Percentiles rank a stretch among this genome's conserved stretches.
Conservation (phyloP, 2,888 invertebrate genomes). For the Tenthredo distinguenda region DNA sequence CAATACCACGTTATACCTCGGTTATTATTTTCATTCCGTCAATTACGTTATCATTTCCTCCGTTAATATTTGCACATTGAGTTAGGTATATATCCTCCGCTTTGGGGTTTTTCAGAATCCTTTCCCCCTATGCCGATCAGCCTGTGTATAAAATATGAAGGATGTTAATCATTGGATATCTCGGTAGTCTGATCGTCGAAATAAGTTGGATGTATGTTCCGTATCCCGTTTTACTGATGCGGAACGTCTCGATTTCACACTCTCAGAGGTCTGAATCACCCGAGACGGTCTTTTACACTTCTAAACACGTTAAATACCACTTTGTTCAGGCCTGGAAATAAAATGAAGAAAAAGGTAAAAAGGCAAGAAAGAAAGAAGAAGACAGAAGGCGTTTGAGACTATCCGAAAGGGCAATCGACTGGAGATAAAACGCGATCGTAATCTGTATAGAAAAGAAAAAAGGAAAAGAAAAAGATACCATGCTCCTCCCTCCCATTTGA, state of each 20-base stretch:
- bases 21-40: background rate
- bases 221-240: background rate
- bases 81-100: background rate
- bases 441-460: conserved; percentile 15
- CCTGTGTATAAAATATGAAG: background rate
- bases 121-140: background rate
- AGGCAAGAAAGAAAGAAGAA: background rate
- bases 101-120: background rate
- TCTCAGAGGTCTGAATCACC: conserved; percentile 38
- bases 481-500: conserved; percentile 11
- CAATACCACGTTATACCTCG: background rate
- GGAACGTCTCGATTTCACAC: conserved; percentile 51
- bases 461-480: background rate
- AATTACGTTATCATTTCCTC: background rate
- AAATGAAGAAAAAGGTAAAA: background rate
- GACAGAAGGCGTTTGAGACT: background rate
- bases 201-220: background rate
- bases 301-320: conserved; percentile 42
- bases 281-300: conserved; percentile 47
- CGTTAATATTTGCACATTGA: background rate
- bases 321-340: background rate
- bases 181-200: background rate
- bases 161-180: conserved; percentile 32
- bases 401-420: conserved; percentile 7
- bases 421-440: conserved; percentile 34